Percentiles rank a stretch among this genome's conserved stretches.
These are phyloP conservation scores for Xiphorhynchus elegans DNA, from an alignment of 2,113 vertebrate genomes.

Conservation along the genomic window DNA sequence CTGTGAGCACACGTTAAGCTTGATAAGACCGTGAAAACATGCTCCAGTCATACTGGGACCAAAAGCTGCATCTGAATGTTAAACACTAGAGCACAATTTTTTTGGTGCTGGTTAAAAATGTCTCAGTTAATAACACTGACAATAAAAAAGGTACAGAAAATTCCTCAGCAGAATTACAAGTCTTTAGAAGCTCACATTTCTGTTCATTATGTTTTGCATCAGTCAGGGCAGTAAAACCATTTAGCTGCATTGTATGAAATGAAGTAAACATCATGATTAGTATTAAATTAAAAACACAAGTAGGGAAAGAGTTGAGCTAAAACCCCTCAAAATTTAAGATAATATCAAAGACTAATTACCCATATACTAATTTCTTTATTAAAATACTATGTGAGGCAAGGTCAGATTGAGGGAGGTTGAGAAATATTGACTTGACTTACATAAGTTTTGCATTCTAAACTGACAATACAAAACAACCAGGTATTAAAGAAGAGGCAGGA, in stretches of 20 bases:
- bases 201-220: background rate
- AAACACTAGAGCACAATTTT: background rate
- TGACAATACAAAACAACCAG: background rate
- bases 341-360: background rate
- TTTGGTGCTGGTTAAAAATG: background rate
- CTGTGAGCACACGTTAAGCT: background rate
- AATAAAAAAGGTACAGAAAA: background rate
- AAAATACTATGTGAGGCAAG: background rate
- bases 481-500: background rate
- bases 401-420: background rate
- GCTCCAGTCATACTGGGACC: background rate
- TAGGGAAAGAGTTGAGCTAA: background rate
- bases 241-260: background rate
- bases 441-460: background rate
- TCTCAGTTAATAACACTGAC: background rate
- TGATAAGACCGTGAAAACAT: background rate
- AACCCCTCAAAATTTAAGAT: background rate
- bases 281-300: background rate
- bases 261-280: background rate
- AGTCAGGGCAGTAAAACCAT: background rate
- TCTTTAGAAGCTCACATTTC: background rate
- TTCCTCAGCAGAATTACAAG: background rate
- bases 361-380: background rate
- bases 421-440: background rate
- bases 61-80: background rate